Conservation (phyloP, 2,888 invertebrate species). For the Idaea dimidiata region DNA sequence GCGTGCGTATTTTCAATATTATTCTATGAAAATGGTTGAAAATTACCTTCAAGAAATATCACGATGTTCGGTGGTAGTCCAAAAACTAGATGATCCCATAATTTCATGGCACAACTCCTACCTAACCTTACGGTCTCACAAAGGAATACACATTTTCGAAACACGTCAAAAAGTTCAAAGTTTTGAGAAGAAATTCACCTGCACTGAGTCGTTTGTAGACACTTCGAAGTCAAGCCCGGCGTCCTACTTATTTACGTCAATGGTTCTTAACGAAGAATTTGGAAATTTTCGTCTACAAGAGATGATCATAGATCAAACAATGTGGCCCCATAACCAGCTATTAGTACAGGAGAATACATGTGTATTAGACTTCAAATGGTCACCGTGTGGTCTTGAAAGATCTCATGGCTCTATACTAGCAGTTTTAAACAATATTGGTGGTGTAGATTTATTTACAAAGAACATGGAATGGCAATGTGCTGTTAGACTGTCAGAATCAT, state of each 20-base stretch:
- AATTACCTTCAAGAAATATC: conserved; percentile 53
- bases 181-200: conserved; percentile 57
- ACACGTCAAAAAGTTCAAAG: conserved; percentile 49
- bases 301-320: conserved; percentile 55
- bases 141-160: conserved; percentile 53
- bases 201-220: conserved; percentile 42
- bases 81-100: conserved; percentile 47
- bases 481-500: conserved; percentile 45
- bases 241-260: conserved; percentile 40
- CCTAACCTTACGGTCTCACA: conserved; percentile 49
- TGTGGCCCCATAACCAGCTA: conserved; percentile 60
- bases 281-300: conserved; percentile 54
- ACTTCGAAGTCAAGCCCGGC: conserved; percentile 51
- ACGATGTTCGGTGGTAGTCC: conserved; percentile 41
- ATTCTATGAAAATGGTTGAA: conserved; percentile 27
- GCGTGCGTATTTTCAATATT: not conserved
- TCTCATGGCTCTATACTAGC: conserved; percentile 49
- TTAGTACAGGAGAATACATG: conserved; percentile 53
- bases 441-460: conserved; percentile 48
- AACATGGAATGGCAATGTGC: conserved; percentile 41
- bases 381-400: conserved; percentile 45
- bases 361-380: conserved; percentile 51
- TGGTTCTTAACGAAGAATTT: conserved; percentile 39
- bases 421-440: conserved; percentile 60
- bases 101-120: conserved; percentile 51